Base-by-base conservation (phyloP, 2,797 vertebrate species). In the Protosalanx chinensis region DNA sequence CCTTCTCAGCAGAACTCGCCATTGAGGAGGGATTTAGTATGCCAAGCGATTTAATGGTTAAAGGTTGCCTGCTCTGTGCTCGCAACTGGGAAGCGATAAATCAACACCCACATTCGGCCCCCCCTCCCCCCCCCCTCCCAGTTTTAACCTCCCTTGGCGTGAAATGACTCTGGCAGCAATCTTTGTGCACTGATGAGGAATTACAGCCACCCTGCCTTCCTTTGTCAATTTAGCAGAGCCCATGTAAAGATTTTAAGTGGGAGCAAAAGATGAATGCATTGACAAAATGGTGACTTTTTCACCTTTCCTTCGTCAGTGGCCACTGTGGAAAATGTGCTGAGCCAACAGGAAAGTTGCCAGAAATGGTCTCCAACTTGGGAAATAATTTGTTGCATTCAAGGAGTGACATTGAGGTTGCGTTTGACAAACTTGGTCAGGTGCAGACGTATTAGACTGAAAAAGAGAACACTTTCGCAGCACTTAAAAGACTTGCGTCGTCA, bases 171-270 rank as follows among this genome's bases (percentile, higher is more conserved):
- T 68, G 64, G 60, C 72, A 68, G 65, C 57, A 41, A 33, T 69
- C 29, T 35, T 20, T 12, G 58, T 32, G 32, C 18, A 23, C 41
- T 61, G 51, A 63, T 71, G 58, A 70, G 60, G 60, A 72, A 63
- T 64, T 64, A 64, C 46, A 20, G 59, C 72, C 46, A 29, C 51
- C 51, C 59, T 18, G 56, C 18, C 33, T 64, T 58, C 35, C 60
- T 51, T 68, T 27, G 61, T 72, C 70, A 37, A 63, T 32, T 64
- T 70, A 68, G 64, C 72, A 49, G 64, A 49, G 64, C 59, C 46
- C 20, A 64, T 57, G 61, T 71, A 49, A 68, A 74, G 59, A 72
- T 78, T 72, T 71, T 56, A 62, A 71, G 71, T 46, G n/a, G 41
- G 51, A 46, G 33, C 64, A 62, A 35, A 35, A 35, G 66, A 63